phyloP scores from a whole-genome alignment of 2,888 invertebrate species.

The Conomelus anceps region DNA sequence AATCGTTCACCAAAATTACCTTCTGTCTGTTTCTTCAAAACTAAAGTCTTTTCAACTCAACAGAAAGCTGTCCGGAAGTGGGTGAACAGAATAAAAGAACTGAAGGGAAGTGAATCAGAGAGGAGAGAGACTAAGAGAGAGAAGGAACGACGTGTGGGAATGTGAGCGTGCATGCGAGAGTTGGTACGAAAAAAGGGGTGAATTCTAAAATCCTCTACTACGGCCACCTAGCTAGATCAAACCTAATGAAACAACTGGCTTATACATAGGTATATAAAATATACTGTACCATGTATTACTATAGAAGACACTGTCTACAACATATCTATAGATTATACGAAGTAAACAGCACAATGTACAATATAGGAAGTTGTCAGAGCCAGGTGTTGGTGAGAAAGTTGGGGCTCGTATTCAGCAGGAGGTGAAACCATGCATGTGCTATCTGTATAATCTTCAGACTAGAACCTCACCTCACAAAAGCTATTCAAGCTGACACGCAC shows the following conservation, averaged over 20 bases:
- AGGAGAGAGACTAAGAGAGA: not conserved
- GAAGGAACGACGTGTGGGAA: not conserved
- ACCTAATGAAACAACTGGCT: too few species aligned
- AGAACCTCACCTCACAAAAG: not conserved
- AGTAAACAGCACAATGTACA: not conserved
- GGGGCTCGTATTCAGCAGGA: too few species aligned
- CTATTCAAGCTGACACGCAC: not conserved
- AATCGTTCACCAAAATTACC: not conserved
- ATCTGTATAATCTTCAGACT: not conserved
- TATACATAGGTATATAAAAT: not conserved
- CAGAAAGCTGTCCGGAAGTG: not conserved
- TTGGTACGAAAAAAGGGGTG: not conserved
- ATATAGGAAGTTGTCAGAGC: not conserved
- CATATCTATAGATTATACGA: too few species aligned
- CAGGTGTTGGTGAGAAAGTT: not conserved
- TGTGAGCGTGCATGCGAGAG: constrained; percentile 9
- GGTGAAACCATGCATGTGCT: not conserved
- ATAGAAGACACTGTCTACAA: too few species aligned
- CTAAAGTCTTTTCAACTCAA: not conserved
- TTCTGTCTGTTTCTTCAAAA: not conserved
- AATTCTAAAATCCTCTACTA: not conserved
- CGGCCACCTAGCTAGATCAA: not conserved
- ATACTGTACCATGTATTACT: too few species aligned
- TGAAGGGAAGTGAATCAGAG: not conserved
- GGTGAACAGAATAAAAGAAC: not conserved